These are phyloP conservation scores for Gavialis gangeticus DNA, from an alignment of 2,113 vertebrate species.

Conservation along the genomic window DNA sequence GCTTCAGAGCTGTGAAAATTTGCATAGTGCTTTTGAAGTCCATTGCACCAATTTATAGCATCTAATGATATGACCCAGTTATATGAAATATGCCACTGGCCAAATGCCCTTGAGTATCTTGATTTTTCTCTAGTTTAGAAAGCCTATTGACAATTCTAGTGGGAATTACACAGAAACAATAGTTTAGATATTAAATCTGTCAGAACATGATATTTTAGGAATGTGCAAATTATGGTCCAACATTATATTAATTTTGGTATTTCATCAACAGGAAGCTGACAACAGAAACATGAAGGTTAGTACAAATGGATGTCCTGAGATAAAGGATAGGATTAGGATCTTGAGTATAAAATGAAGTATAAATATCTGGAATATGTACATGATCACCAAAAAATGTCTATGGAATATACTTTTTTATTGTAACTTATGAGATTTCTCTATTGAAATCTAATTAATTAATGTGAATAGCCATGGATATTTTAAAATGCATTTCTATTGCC, in stretches of 20 bases:
- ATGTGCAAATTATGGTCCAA: neutral
- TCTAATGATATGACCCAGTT: neutral
- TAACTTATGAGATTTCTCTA: neutral
- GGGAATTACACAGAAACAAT: neutral
- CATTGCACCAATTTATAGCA: neutral
- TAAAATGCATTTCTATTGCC: neutral
- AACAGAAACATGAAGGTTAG: neutral
- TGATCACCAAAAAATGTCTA: neutral
- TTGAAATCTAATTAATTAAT: neutral
- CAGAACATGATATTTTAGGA: neutral
- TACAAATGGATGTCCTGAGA: neutral
- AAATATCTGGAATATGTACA: neutral
- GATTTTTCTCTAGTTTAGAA: neutral
- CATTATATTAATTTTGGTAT: neutral
- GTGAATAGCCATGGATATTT: neutral
- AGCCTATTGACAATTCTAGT: neutral
- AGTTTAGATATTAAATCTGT: slow-evolving; percentile 1
- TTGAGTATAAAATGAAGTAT: neutral
- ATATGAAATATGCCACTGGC: neutral
- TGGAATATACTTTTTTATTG: neutral
- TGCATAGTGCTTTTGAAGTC: neutral
- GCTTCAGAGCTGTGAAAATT: neutral
- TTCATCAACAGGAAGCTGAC: neutral
- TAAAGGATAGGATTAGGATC: neutral
- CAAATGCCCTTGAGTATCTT: neutral